Base-by-base conservation (phyloP, 2,113 vertebrate genomes). In the Actenoides lindsayi region DNA sequence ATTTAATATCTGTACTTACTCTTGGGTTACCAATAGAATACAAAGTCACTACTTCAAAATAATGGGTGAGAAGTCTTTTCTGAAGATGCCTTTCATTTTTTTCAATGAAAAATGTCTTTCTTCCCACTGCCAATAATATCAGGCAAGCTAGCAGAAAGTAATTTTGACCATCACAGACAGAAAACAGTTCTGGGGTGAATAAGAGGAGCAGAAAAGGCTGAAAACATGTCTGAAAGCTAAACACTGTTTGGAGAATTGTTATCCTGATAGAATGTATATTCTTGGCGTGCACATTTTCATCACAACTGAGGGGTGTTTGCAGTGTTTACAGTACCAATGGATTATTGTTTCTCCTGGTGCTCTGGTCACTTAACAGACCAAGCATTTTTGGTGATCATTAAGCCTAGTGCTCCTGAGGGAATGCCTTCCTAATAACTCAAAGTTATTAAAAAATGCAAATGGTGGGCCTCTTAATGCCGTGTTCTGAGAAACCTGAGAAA, bases 81-180 rank as follows among this genome's bases (percentile, higher is more conserved):
- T 69, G 83, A 94, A 97, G 93, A 87, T 30, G 53, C 20, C 17
- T 95, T 97, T 93, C 42, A 83, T 91, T 97, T 95, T 94, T 95
- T 85, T 79, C 75, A 95, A 70, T 96, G 85, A 94, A 91, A 98
- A 97, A 94, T 71, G 5, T 90, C 78, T 74, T 69, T 92, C 65
- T 81, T 90, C 48, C 70, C 64, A 50, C 59, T 12, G 0, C 50
- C 64, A 79, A 67, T 83, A 76, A 94, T 79, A 96, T 60, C 77
- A 95, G 69, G 50, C 48, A 95, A 96, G 74, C 86, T 88, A 93
- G 57, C 54, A 83, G 81, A 97, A 97, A 97, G 41, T 89, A 93
- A 94, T 92, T 91, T 71, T 92, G 74, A 77, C 86, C 67, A 64
- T 44, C 21, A 16, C 35, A 92, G n/a, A 33, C 33, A 80, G 42